A percentile compares a stretch with the other conserved stretches of the same genome.
These are phyloP conservation scores for Frieseomelitta varia DNA, from an alignment of 1,140 invertebrate species.

Conservation along the genomic window DNA sequence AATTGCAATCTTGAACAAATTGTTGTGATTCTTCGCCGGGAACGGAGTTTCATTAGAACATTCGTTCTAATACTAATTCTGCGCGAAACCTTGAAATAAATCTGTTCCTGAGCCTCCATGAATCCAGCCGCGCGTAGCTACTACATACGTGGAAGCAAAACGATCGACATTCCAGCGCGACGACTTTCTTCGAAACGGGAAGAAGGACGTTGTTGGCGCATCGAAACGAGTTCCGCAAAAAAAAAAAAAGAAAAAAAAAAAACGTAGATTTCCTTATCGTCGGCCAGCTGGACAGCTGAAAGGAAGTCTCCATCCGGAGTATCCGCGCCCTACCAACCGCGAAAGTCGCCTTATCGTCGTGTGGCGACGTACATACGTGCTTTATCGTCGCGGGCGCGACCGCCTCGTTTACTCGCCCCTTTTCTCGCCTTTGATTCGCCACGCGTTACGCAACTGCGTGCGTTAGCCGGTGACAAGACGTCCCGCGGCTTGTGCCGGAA, in stretches of 20 bases:
- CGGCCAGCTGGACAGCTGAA: constrained; percentile 57
- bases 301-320: constrained; percentile 70
- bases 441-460: constrained; percentile 43
- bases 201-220: constrained; percentile 47
- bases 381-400: constrained; percentile 37
- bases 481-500: constrained; percentile 43
- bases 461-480: constrained; percentile 22
- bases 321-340: constrained; percentile 48
- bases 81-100: not conserved
- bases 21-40: too few relatives aligned
- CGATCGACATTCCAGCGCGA: constrained; percentile 45
- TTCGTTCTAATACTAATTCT: too few relatives aligned
- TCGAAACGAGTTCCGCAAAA: constrained; percentile 49
- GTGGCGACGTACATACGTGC: not conserved
- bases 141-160: constrained; percentile 23
- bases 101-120: constrained; percentile 36
- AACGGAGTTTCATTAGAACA: too few relatives aligned
- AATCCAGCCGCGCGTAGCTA: constrained; percentile 1
- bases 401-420: constrained; percentile 4
- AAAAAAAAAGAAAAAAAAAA: too few relatives aligned
- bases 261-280: constrained; percentile 65
- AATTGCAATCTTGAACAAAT: too few relatives aligned
- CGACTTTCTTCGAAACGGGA: constrained; percentile 68
- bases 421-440: not conserved
- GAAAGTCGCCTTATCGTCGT: constrained; percentile 45